Evolutionary conservation across 2,888 invertebrate genomes (phyloP), one percentile per base, ranked within the genome.

Genomic region (Sarcophaga variegata): DNA sequence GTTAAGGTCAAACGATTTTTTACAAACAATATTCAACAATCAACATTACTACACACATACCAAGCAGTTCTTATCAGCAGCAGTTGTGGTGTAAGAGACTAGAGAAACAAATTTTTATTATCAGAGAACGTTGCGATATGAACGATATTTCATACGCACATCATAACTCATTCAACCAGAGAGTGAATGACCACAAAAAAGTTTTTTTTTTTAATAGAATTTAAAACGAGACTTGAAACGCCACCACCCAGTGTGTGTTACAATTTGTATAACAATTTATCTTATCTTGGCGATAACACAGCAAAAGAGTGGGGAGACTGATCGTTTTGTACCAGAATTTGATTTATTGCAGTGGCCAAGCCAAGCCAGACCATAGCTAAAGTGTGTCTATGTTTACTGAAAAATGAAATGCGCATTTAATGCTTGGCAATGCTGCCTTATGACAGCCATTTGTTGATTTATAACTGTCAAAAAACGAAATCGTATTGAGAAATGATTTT

Each of bases 371-470:
- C 82, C 37, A 37, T 2, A 74, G 75, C 47, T 66, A 69, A 75
- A 75, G 37, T 37, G 37, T 37, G 37, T 37, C 37, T 8, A 37
- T 8, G 10, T 10, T 37, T 37, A 37, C 37, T 37, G 37, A 2
- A 37, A 37, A 37, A 69, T 66, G 63, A 72, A 78, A 72, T 62
- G 67, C 77, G 0, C 37, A 66, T 27, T 75, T 67, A 64, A 78
- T 67, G 76, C n/a, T 77, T 81, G 67, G 70, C 22, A 70, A 78
- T 75, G 78, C 74, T 82, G 10, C 37, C 37, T 37, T 75, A 81
- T 79, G 81, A 62, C 81, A 81, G 54, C 17, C 66, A 81, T 75
- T 81, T 74, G 60, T 82, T 79, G 85, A 82, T 82, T 85, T 85
- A 75, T 75, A 82, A 66, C 78, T 82, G 81, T 85, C 85, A 85